Evolutionary conservation across 2,888 invertebrate genomes (phyloP).

Genomic region (Pyrochroa serraticornis): DNA sequence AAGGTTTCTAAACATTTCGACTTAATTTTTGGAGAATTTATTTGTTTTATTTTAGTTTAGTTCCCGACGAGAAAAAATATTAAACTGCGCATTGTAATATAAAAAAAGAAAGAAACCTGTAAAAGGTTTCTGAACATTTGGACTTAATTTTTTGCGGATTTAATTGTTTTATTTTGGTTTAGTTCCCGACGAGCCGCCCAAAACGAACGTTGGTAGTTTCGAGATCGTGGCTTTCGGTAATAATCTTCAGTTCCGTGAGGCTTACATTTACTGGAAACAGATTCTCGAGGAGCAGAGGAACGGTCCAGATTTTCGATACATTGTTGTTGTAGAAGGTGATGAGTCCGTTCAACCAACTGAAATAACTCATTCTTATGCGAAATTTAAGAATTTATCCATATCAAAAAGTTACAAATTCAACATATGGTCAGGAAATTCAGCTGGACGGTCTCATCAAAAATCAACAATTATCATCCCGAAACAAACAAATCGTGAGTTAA

Average conservation of each 20-base stretch:
- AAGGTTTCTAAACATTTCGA: too few relatives aligned
- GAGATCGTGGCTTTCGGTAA: conserved; percentile 57
- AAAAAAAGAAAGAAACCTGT: too few relatives aligned
- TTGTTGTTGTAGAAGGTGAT: conserved; percentile 59
- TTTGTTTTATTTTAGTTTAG: too few relatives aligned
- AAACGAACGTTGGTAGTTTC: conserved; percentile 75
- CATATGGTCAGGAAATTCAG: conserved; percentile 67
- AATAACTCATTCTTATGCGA: conserved; percentile 66
- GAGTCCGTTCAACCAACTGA: conserved; percentile 58
- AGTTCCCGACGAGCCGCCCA: conserved; percentile 73
- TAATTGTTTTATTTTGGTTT: conserved; percentile 30
- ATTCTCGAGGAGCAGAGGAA: conserved; percentile 72
- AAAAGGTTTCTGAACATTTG: too few relatives aligned
- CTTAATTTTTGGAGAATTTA: too few relatives aligned
- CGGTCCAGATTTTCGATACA: conserved; percentile 76
- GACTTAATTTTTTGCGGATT: background rate
- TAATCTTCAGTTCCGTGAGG: conserved; percentile 62
- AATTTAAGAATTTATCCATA: conserved; percentile 61
- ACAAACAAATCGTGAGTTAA: conserved; percentile 59
- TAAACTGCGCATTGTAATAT: too few relatives aligned
- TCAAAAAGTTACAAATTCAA: conserved; percentile 60
- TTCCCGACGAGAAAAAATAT: too few relatives aligned
- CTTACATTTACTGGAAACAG: conserved; percentile 82
- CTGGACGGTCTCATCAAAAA: conserved; percentile 64
- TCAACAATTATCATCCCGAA: conserved; percentile 69